Conservation (phyloP, 2,888 invertebrate species). For the Zele albiditarsus region DNA sequence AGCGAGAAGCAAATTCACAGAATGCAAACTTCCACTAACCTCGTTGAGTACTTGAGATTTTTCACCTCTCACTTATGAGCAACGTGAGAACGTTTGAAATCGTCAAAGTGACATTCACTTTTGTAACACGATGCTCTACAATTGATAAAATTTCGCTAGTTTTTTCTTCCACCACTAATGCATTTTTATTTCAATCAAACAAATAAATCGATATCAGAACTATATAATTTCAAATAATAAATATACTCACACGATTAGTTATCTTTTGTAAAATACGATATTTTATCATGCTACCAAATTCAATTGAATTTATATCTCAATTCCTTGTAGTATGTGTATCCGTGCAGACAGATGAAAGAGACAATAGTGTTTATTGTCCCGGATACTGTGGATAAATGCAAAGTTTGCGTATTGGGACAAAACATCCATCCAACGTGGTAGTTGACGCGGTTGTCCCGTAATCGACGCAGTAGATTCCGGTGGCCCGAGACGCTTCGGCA, state of each 20-base stretch:
- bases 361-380: constrained; percentile 11
- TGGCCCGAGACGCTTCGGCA: constrained; percentile 30
- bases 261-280: too few species aligned
- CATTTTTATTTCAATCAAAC: not conserved
- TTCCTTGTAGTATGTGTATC: too few species aligned
- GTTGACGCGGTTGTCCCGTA: constrained; percentile 32
- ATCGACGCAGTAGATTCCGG: constrained; percentile 30
- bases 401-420: constrained; percentile 30
- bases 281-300: too few species aligned
- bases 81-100: constrained; percentile 7
- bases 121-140: not conserved
- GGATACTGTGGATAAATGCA: constrained; percentile 18
- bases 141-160: not conserved
- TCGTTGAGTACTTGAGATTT: constrained; percentile 6
- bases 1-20: not conserved
- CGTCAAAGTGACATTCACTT: not conserved
- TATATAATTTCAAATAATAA: too few species aligned
- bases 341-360: not conserved
- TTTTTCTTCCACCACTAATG: not conserved
- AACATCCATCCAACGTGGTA: constrained; percentile 14
- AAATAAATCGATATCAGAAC: not conserved
- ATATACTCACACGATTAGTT: too few species aligned
- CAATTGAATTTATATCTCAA: too few species aligned
- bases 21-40: constrained; percentile 1
- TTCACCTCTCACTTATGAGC: not conserved